Evolutionary conservation across 2,797 vertebrate genomes (phyloP), one percentile per base, ranked within the genome.

Genomic region (Tamandua tetradactyla): DNA sequence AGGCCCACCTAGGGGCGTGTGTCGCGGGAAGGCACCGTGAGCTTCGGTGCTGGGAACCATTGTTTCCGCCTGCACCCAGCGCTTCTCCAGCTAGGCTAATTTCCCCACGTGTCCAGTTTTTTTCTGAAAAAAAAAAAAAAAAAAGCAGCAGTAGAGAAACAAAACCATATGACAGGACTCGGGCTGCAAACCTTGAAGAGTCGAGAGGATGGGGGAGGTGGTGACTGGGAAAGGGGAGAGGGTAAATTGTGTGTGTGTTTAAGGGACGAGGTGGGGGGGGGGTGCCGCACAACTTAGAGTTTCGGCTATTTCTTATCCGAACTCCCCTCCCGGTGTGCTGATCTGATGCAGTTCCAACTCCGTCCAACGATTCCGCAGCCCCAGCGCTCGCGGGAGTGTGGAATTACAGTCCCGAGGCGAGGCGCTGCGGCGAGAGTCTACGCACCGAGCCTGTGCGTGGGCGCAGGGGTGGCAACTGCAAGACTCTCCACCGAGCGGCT

Each of bases 31-130:
- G 89, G 78, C 93, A 40, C 61, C 64, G 72, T 81, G 44, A 13
- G 68, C 74, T 32, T 85, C 17, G 35, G 68, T 61, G 88, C 69
- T 93, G 95, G 86, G 93, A 93, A 96, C 91, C 91, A 94, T 97
- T 97, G 97, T 97, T 85, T 89, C 72, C 88, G 90, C 79, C 93
- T 87, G 90, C 82, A 94, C 75, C 76, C 88, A 92, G 89, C 22
- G 79, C 85, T 96, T 97, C 94, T 90, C 92, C 69, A 89, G 95
- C 90, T 82, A 9, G 74, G 52, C 94, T 95, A 93, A 97, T 96
- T 96, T n/a, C 94, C 95, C 95, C 95, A 97, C 93, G 95, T 94
- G 94, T 96, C 94, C 94, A 97, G 97, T 96, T 96, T 96, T 97
- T 94, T 92, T 97, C 95, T 97, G 92, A 84, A 96, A 76, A 92